A percentile compares a stretch with the other conserved stretches of the same genome.
phyloP scores from a whole-genome alignment of 2,797 vertebrate genomes.

The Hyperoplus lanceolatus region DNA sequence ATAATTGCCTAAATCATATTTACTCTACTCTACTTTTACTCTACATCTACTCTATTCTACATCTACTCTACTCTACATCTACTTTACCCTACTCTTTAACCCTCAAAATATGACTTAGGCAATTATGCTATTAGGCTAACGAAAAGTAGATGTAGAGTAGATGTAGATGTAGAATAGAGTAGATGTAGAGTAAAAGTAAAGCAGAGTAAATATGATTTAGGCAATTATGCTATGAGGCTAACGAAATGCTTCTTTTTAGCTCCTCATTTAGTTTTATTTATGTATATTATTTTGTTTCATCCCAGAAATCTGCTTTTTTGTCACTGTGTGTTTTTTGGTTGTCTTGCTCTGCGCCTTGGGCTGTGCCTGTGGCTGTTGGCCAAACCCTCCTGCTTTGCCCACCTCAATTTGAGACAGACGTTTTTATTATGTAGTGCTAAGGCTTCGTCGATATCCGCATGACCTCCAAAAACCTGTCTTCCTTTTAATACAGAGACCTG shows the following conservation, averaged over 20 bases:
- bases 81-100: too few species aligned
- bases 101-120: too few species aligned
- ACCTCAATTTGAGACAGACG: constrained; percentile 35
- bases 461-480: constrained; percentile 52
- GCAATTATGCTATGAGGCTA: too few species aligned
- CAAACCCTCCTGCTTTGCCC: constrained; percentile 17
- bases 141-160: too few species aligned
- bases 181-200: too few species aligned
- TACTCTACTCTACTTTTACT: too few species aligned
- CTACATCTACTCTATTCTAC: too few species aligned
- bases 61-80: too few species aligned
- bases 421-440: constrained; percentile 57
- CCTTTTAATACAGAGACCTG: not conserved
- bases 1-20: too few species aligned
- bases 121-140: too few species aligned
- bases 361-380: constrained; percentile 51
- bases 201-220: too few species aligned
- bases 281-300: constrained; percentile 7
- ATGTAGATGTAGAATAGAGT: too few species aligned
- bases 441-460: constrained; percentile 36
- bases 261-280: constrained; percentile 16
- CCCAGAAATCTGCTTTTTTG: constrained; percentile 33
- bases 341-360: constrained; percentile 34
- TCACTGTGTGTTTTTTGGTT: constrained; percentile 38
- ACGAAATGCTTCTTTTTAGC: constrained; percentile 12